Conservation (phyloP, 2,113 vertebrate genomes). For the Bubalus kerabau region DNA sequence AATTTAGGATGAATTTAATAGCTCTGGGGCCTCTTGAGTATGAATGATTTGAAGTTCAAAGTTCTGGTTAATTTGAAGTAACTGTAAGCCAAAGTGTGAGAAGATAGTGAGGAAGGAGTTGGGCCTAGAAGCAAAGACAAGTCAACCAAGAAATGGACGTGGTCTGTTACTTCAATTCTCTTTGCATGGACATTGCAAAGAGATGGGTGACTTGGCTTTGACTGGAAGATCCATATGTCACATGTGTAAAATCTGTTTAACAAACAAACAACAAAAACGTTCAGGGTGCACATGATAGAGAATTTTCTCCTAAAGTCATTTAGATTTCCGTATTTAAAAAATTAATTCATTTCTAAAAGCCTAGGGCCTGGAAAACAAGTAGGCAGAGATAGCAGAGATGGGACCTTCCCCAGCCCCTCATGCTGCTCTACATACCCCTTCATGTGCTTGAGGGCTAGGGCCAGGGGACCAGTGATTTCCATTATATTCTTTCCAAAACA, state of each 20-base stretch:
- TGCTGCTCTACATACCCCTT: not conserved
- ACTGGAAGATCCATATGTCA: not conserved
- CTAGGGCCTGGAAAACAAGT: too few species aligned
- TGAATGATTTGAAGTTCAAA: slow-evolving; percentile 51
- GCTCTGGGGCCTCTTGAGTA: slow-evolving; percentile 17
- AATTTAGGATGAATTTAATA: slow-evolving; percentile 54
- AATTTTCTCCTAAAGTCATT: not conserved
- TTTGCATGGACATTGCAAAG: slow-evolving; percentile 33
- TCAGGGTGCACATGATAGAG: not conserved
- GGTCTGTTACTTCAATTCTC: slow-evolving; percentile 50
- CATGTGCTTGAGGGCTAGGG: not conserved
- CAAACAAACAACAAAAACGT: not conserved
- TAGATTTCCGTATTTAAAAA: not conserved
- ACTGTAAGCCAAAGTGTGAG: not conserved
- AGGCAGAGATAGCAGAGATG: not conserved
- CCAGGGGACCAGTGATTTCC: not conserved
- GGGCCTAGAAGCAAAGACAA: not conserved
- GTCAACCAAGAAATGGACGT: not conserved
- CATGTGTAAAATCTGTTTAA: not conserved
- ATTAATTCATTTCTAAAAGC: not conserved
- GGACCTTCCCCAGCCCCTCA: not conserved
- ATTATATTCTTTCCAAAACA: not conserved
- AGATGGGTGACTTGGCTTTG: not conserved
- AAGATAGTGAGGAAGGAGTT: not conserved
- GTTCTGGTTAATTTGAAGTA: slow-evolving; percentile 47